phyloP scores from a whole-genome alignment of 2,797 vertebrate genomes.

The Antennarius maculatus region DNA sequence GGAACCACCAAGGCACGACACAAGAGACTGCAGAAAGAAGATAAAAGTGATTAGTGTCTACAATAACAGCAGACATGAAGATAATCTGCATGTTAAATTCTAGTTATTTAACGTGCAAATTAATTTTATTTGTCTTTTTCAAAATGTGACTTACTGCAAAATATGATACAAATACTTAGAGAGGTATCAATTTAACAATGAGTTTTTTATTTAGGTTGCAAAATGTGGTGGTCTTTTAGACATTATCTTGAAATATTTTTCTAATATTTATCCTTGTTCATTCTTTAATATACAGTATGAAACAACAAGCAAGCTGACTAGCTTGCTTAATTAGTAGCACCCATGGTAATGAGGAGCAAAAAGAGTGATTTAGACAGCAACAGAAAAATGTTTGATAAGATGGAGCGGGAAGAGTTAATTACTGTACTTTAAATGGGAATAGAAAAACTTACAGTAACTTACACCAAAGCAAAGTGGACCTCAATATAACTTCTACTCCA shows the following conservation, averaged over 20 bases:
- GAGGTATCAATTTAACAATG: background rate
- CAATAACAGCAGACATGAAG: slow-evolving; percentile 12
- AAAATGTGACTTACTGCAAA: background rate
- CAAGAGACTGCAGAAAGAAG: slow-evolving; percentile 84
- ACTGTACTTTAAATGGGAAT: no score
- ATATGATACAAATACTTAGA: background rate
- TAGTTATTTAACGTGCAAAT: background rate
- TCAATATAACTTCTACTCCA: background rate
- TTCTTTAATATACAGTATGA: no score
- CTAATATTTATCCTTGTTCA: background rate
- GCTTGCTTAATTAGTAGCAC: no score
- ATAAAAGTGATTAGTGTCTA: background rate
- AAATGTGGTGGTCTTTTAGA: background rate
- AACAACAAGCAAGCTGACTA: no score
- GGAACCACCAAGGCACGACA: slow-evolving; percentile 87
- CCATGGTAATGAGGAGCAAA: no score
- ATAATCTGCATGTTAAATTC: background rate
- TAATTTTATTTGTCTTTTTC: background rate
- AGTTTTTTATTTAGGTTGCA: background rate
- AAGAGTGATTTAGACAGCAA: no score
- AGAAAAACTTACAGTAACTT: no score
- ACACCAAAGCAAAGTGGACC: background rate
- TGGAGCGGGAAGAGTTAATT: no score
- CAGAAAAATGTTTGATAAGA: no score
- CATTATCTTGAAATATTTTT: slow-evolving; percentile 2